phyloP scores from a whole-genome alignment of 1,140 invertebrate species.

The Drosophila quadrilineata region DNA sequence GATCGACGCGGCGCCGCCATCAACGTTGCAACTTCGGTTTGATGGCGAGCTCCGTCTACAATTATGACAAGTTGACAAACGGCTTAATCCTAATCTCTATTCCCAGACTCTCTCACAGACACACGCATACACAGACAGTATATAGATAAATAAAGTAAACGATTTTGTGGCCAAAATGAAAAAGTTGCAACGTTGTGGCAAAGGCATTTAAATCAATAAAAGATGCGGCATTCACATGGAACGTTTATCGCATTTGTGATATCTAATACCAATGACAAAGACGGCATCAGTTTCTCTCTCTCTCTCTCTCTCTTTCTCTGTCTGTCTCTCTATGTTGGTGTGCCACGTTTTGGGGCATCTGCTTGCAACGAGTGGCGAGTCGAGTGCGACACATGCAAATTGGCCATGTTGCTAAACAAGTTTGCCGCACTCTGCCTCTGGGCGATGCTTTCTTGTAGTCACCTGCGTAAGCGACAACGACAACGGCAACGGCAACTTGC shows the following conservation, averaged over 20 bases:
- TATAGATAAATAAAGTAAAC: constrained; percentile 35
- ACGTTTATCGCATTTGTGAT: constrained; percentile 72
- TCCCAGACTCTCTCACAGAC: constrained; percentile 18
- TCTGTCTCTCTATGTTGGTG: background rate
- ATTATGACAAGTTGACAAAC: constrained; percentile 80
- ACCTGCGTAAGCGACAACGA: constrained; percentile 69
- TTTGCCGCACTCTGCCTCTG: constrained; percentile 39
- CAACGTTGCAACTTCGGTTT: background rate
- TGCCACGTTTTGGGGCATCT: constrained; percentile 1
- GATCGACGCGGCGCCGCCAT: background rate
- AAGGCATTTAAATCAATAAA: constrained; percentile 77
- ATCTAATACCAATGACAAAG: constrained; percentile 61
- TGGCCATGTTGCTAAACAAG: constrained; percentile 77
- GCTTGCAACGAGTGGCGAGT: constrained; percentile 28
- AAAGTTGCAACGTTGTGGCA: constrained; percentile 6
- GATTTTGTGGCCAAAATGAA: constrained; percentile 36
- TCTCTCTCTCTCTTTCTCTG: background rate
- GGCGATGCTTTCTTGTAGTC: constrained; percentile 56
- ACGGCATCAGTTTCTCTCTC: background rate
- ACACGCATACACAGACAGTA: background rate
- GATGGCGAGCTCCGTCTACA: constrained; percentile 56
- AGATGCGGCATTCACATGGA: constrained; percentile 33
- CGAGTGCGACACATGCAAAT: constrained; percentile 78
- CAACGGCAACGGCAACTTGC: constrained; percentile 32
- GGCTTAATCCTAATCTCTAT: constrained; percentile 75